Percentiles rank a stretch among this genome's conserved stretches.
Conservation (phyloP, 1,140 invertebrate genomes). For the Drosophila obscura region DNA sequence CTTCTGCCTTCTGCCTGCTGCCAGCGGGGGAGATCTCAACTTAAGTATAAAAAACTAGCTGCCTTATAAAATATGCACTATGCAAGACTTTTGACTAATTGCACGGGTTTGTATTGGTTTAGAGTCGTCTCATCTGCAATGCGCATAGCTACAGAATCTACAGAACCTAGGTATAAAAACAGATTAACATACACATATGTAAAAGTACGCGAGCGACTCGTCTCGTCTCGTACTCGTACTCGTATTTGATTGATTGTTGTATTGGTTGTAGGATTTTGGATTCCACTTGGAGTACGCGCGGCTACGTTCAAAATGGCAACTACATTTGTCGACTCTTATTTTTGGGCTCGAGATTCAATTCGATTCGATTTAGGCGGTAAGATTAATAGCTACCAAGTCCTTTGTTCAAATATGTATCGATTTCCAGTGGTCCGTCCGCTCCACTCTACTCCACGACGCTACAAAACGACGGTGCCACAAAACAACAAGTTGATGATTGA, state of each 20-base stretch:
- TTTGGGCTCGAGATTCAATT: conserved; percentile 61
- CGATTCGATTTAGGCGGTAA: conserved; percentile 68
- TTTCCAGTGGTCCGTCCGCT: conserved; percentile 50
- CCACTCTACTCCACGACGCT: conserved; percentile 3
- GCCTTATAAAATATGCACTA: conserved; percentile 63
- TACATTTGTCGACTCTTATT: conserved; percentile 27
- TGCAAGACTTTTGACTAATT: conserved; percentile 77
- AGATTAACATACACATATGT: conserved; percentile 53
- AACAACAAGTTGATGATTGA: conserved; percentile 75
- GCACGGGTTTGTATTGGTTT: conserved; percentile 54
- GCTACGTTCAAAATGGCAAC: conserved; percentile 36
- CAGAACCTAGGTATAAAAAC: conserved; percentile 62
- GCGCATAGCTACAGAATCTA: conserved; percentile 7
- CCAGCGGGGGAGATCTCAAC: conserved; percentile 20
- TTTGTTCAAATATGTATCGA: conserved; percentile 80
- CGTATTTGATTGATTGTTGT: conserved; percentile 70
- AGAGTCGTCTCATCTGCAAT: conserved; percentile 10
- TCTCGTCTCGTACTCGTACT: conserved; percentile 4
- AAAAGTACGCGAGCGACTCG: too few species aligned
- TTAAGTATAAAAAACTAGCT: conserved; percentile 44
- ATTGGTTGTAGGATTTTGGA: conserved; percentile 37
- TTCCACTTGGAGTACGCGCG: conserved; percentile 2
- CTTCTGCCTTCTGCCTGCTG: too few species aligned
- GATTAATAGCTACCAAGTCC: conserved; percentile 76
- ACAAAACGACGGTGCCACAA: conserved; percentile 16